Base-by-base conservation (phyloP, 2,888 invertebrate genomes). In the Antheraea assamensis region DNA sequence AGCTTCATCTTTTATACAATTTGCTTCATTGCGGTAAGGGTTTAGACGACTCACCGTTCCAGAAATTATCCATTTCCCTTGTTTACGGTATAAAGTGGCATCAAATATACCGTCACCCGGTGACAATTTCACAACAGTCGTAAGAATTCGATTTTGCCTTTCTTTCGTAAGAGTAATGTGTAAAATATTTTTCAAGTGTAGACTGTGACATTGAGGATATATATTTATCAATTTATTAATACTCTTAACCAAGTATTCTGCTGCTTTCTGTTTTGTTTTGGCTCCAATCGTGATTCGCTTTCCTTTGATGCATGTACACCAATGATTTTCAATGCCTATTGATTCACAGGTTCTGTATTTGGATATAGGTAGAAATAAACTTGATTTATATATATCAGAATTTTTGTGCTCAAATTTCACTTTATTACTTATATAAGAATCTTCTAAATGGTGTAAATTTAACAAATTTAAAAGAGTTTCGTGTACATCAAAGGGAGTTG, bases 221-320 rank as follows among this genome's bases (percentile, higher is more conserved):
- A 90, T 88, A 42, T 85, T 83, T 0, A 98, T 84, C 77, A 96
- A 90, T 0, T 87, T 79, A 83, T 98, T 98, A 17, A 98, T 94
- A 77, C 95, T 89, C 21, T 89, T 82, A 0, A 98, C 92, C 27
- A 97, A 87, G 77, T 95, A 95, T 1, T 91, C 83, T 0, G 96
- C 96, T 1, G 96, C 96, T 71, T 94, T 88, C 30, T 89, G 82
- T 0, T 97, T 96, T 3, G 85, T 79, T 0, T 87, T 80, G 79
- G 95, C 95, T 58, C 95, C 92, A 0, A 91, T 88, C 0, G 93
- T 85, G 13, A 97, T 83, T 73, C 95, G 92, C 61, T 91, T 87
- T 8, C 84, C 79, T 95, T 93, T 85, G 96, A 96, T 96, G 79
- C 98, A 98, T 15, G 97, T 96, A 87, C 98, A 98, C 97, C 97